Evolutionary conservation across 2,797 vertebrate genomes (phyloP).

Genomic region (Acanthornis magna): DNA sequence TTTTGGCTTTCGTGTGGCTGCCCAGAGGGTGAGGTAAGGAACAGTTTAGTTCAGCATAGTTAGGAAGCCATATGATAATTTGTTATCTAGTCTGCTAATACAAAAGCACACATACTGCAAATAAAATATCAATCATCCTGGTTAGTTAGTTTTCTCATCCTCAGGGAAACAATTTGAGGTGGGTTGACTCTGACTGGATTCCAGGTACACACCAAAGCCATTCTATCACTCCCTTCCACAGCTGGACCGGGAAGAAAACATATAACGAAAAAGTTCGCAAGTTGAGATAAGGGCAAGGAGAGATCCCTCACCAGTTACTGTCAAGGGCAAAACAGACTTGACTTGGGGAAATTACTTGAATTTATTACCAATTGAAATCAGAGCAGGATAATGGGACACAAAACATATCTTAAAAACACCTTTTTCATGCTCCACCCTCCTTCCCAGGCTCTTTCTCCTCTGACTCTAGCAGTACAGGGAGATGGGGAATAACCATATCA

Average conservation of each 20-base stretch:
- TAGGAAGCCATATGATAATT: background rate
- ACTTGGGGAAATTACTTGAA: background rate
- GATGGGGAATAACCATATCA: background rate
- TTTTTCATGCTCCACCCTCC: background rate
- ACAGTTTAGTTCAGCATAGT: background rate
- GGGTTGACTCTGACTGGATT: background rate
- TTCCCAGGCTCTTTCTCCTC: accelerated
- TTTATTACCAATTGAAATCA: background rate
- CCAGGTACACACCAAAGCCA: background rate
- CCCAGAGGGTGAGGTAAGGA: background rate
- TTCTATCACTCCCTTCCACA: background rate
- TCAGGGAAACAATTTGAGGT: background rate
- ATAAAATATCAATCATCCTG: background rate
- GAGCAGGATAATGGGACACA: background rate
- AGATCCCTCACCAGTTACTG: accelerated
- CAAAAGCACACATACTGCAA: background rate
- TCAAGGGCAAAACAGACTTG: background rate
- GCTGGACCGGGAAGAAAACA: background rate
- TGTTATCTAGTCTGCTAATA: background rate
- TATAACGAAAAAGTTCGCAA: background rate
- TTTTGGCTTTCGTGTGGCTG: background rate
- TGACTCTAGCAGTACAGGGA: background rate
- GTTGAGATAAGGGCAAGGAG: background rate
- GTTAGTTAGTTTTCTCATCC: background rate
- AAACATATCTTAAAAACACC: background rate